Conservation (phyloP, 2,113 vertebrate genomes). For the Paralichthys olivaceus region DNA sequence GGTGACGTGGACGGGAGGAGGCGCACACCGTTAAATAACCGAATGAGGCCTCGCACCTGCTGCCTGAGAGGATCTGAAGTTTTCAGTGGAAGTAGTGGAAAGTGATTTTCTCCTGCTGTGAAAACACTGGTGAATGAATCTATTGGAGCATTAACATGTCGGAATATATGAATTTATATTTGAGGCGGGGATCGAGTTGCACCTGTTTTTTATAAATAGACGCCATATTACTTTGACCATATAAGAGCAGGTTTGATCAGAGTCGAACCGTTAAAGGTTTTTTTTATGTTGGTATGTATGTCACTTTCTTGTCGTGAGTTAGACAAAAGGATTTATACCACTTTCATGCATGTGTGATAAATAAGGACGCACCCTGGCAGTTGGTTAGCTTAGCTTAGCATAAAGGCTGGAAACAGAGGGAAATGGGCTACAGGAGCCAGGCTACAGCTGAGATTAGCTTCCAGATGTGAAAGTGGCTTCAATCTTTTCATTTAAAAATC, state of each 20-base stretch:
- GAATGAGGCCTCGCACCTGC: slow-evolving; percentile 47
- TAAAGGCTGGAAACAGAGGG: no score
- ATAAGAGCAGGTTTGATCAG: neutral
- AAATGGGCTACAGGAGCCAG: no score
- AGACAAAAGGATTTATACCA: no score
- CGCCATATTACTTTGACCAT: neutral
- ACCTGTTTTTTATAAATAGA: neutral
- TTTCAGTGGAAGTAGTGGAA: neutral
- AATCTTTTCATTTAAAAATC: no score
- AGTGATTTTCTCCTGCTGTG: neutral
- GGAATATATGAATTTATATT: neutral
- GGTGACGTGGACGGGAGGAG: slow-evolving; percentile 1
- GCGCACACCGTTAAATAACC: slow-evolving; percentile 9
- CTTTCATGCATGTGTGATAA: no score
- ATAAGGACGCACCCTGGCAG: no score
- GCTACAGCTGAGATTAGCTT: no score
- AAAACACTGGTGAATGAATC: neutral
- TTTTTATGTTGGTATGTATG: no score
- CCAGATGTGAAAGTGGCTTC: no score
- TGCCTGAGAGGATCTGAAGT: slow-evolving; percentile 10
- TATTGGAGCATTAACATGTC: neutral
- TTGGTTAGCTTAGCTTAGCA: no score
- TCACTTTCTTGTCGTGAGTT: no score
- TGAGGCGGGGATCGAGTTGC: neutral
- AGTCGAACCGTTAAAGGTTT: neutral